Conservation (phyloP, 2,113 vertebrate genomes). For the Aleadryas rufinucha region DNA sequence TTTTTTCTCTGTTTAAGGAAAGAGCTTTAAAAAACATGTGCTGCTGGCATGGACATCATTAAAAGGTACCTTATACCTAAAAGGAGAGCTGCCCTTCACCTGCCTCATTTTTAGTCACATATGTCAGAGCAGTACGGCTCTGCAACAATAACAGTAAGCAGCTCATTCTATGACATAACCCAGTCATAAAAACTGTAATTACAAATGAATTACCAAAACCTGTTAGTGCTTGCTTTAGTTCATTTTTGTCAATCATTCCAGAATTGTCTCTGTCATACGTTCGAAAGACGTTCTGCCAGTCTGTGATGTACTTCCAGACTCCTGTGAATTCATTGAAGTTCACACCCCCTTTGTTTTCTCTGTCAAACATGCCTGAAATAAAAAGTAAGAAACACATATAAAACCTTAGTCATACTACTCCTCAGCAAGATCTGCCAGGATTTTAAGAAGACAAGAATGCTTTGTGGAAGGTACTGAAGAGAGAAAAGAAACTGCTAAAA, state of each 20-base stretch:
- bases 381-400: background rate
- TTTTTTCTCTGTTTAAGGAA: background rate
- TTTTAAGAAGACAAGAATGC: background rate
- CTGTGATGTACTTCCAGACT: slow-evolving; percentile 98
- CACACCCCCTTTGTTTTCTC: slow-evolving; percentile 95
- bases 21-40: background rate
- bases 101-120: background rate
- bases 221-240: slow-evolving; percentile 95
- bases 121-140: background rate
- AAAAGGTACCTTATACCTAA: background rate
- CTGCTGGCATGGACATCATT: background rate
- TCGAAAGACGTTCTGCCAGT: slow-evolving; percentile 98
- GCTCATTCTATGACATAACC: background rate
- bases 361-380: slow-evolving; percentile 93
- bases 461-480: background rate
- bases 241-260: slow-evolving; percentile 95
- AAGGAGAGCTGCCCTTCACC: background rate
- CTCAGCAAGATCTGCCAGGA: background rate
- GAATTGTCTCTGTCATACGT: slow-evolving; percentile 97
- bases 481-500: background rate
- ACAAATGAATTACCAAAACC: slow-evolving; percentile 89
- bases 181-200: slow-evolving; percentile 14
- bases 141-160: background rate
- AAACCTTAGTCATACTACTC: background rate
- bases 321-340: slow-evolving; percentile 96